Evolutionary conservation across 2,113 vertebrate genomes (phyloP), one percentile per base, ranked within the genome.

Genomic region (Anolis sagrei): DNA sequence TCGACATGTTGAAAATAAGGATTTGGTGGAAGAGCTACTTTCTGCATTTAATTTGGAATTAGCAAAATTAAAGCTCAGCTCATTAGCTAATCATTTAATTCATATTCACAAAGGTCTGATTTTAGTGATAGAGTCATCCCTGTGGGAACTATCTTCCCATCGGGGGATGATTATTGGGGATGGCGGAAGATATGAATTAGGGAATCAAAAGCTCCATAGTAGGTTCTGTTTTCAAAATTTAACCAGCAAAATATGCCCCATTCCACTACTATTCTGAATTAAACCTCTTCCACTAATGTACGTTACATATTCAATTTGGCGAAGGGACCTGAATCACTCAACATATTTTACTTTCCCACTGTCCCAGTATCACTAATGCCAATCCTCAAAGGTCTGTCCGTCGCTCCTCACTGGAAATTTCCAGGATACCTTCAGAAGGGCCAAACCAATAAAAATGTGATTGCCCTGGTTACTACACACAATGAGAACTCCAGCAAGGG

Each of bases 381-480:
- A 32, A 62, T 54, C 82, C 51, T 73, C 84, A 11, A 10, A 49
- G 68, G 9, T 25, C 34, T 32, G 32, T 49, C 34, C 32, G 32
- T 49, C 77, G 4, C 27, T 10, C 25, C 49, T 64, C 23, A 27
- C 16, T 48, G 48, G 64, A 73, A n/a, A 25, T 86, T 73, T 80
- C 84, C 70, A 27, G 68, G 68, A 39, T 79, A 72, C 84, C 66
- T 79, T 68, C 39, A 79, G 76, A 85, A 79, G 66, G 66, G 68
- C 81, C 81, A 61, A 49, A 5, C 76, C 76, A 48, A 85, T 85
- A 85, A 85, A 85, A 72, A 18, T 13, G n/a, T 49, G 77, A 86
- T 80, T 80, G 84, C 51, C 51, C 77, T 48, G 51, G 77, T 79
- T 80, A 62, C 77, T 32, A 48, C 69, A 62, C 77, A 48, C 54